These are phyloP conservation scores for Brachionus asplanchnoidis DNA, from an alignment of 1,140 invertebrate species.

Conservation along the genomic window DNA sequence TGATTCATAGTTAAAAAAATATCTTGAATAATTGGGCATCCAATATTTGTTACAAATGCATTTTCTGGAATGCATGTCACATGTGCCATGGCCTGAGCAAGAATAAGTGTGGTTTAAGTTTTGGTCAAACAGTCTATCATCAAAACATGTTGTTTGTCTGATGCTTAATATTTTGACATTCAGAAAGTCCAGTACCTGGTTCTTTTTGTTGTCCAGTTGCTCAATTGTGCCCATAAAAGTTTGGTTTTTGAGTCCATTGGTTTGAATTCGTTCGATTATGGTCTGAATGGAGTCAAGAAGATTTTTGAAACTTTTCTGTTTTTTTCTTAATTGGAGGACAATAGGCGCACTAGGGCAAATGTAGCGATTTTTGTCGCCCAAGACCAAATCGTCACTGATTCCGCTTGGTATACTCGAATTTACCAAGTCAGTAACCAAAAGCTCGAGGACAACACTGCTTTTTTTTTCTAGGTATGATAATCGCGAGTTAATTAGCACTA, in stretches of 20 bases:
- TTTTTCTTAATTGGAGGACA: neutral
- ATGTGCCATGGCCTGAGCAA: constrained; percentile 35
- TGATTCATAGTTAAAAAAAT: constrained; percentile 34
- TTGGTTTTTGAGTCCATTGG: neutral
- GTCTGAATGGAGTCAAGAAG: neutral
- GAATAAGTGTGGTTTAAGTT: neutral
- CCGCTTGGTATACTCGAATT: neutral
- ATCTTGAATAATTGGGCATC: constrained; percentile 26
- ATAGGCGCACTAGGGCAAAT: neutral
- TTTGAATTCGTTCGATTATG: constrained; percentile 5
- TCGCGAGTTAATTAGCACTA: neutral
- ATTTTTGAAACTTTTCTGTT: constrained; percentile 14
- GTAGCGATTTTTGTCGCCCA: neutral
- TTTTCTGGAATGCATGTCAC: constrained; percentile 12
- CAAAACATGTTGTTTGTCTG: constrained; percentile 13
- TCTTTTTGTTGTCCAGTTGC: neutral
- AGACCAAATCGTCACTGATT: neutral
- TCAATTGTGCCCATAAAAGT: neutral
- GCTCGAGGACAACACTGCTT: neutral
- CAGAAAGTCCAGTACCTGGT: neutral
- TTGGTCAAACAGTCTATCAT: neutral
- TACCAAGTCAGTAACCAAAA: neutral
- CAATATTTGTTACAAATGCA: constrained; percentile 39
- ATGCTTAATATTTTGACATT: neutral
- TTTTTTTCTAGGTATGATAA: neutral